Percentiles rank a stretch among this genome's conserved stretches.
phyloP scores from a whole-genome alignment of 2,113 vertebrate species.

The Hemiprocne comata region DNA sequence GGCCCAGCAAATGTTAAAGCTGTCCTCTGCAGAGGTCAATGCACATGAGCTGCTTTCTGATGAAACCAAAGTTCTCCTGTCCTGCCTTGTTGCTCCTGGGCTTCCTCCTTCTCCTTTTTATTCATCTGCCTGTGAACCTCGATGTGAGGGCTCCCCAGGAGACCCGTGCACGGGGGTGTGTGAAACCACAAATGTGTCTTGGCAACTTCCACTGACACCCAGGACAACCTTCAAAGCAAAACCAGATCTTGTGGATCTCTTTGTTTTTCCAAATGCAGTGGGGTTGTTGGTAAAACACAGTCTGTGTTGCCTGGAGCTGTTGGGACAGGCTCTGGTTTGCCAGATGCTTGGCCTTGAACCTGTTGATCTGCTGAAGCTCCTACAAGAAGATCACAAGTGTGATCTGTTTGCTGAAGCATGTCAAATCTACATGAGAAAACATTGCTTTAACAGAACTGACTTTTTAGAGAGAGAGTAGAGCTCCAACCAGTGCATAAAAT shows the following conservation, averaged over 20 bases:
- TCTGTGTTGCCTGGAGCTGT: background rate
- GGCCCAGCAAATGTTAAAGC: background rate
- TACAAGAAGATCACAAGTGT: background rate
- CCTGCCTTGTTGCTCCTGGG: background rate
- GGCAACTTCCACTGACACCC: background rate
- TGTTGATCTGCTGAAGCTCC: background rate
- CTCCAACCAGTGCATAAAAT: fast-evolving
- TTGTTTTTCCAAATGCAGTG: background rate
- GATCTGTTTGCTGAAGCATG: background rate
- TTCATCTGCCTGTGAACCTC: background rate
- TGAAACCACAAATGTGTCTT: background rate
- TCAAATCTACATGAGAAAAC: background rate
- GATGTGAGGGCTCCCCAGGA: fast-evolving
- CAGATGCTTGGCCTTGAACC: background rate
- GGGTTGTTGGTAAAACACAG: background rate
- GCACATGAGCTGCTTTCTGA: background rate
- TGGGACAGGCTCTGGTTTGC: background rate
- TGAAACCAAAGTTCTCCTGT: background rate
- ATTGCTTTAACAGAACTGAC: background rate
- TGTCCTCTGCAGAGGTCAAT: background rate
- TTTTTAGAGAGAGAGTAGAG: background rate
- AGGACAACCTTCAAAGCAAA: background rate
- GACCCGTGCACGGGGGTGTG: fast-evolving
- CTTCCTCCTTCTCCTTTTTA: background rate
- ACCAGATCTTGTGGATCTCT: background rate